Evolutionary conservation across 64 coral and sea anemone genomes (phyloP).

Genomic region (Astreopora myriophthalma): DNA sequence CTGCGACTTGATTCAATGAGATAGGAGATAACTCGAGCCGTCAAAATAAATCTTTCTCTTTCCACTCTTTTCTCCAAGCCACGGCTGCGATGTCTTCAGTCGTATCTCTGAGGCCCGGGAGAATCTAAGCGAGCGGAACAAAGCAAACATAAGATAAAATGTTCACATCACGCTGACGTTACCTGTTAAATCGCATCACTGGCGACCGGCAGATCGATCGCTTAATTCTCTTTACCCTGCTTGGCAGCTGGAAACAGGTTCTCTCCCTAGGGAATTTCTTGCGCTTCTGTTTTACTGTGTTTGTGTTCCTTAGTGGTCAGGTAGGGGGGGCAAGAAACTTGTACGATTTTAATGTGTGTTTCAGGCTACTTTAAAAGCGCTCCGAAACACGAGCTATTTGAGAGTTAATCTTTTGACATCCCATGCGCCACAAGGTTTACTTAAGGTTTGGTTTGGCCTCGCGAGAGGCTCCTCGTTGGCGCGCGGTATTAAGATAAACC

Average conservation of each 20-base stretch:
- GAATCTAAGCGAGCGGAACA: background rate
- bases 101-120: background rate
- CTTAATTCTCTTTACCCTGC: background rate
- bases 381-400: background rate
- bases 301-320: slow-evolving; percentile 6
- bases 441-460: slow-evolving; percentile 27
- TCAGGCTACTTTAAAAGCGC: background rate
- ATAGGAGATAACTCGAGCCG: slow-evolving; percentile 23
- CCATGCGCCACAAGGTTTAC: slow-evolving; percentile 48
- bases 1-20: slow-evolving; percentile 26
- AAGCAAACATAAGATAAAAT: slow-evolving; percentile 32
- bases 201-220: background rate
- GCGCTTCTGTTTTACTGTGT: slow-evolving; percentile 9
- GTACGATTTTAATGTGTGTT: background rate
- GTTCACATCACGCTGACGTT: background rate
- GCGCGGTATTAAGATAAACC: slow-evolving; percentile 69
- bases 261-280: slow-evolving; percentile 60
- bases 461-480: slow-evolving; percentile 31
- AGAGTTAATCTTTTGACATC: slow-evolving; percentile 15
- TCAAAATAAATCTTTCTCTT: slow-evolving; percentile 6
- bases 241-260: slow-evolving; percentile 10
- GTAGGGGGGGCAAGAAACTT: background rate
- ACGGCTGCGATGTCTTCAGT: background rate
- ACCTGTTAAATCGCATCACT: slow-evolving; percentile 1
- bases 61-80: background rate